Percentiles rank a stretch among this genome's conserved stretches.
Conservation (phyloP, 2,113 vertebrate species). For the Callospermophilus lateralis region DNA sequence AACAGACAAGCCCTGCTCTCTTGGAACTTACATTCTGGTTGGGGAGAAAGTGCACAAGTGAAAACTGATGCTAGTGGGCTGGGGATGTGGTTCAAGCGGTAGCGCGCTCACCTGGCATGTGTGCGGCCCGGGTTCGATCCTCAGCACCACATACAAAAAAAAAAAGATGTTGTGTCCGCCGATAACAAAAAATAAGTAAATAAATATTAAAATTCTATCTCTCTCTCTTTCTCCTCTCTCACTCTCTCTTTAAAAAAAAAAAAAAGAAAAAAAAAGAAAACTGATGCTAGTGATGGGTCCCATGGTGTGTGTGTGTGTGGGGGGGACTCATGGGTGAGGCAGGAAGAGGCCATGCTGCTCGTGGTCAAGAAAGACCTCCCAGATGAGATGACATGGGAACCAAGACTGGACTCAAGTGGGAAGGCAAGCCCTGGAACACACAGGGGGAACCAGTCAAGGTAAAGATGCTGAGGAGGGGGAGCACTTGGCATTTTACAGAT, state of each 20-base stretch:
- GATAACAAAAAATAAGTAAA: too few species aligned
- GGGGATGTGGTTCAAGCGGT: too few species aligned
- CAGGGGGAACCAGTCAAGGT: background rate
- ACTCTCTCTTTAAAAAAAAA: too few species aligned
- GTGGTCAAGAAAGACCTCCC: background rate
- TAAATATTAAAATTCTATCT: too few species aligned
- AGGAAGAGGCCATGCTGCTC: background rate
- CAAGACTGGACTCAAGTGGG: background rate
- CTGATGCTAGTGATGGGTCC: background rate
- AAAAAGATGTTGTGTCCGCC: too few species aligned
- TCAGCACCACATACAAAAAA: too few species aligned
- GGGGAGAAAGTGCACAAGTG: background rate
- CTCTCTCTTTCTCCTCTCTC: too few species aligned
- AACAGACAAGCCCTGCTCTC: background rate
- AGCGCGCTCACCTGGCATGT: too few species aligned
- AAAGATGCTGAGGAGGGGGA: background rate
- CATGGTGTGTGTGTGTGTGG: too few species aligned
- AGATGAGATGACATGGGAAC: background rate
- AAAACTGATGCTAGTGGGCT: background rate
- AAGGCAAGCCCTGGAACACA: too few species aligned
- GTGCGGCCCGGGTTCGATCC: too few species aligned
- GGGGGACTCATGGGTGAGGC: background rate
- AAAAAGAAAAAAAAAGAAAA: too few species aligned
- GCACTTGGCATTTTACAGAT: background rate
- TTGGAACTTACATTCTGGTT: background rate